phyloP scores from a whole-genome alignment of 92 coral and sea anemone genomes.

The Epizoanthus rinbou region DNA sequence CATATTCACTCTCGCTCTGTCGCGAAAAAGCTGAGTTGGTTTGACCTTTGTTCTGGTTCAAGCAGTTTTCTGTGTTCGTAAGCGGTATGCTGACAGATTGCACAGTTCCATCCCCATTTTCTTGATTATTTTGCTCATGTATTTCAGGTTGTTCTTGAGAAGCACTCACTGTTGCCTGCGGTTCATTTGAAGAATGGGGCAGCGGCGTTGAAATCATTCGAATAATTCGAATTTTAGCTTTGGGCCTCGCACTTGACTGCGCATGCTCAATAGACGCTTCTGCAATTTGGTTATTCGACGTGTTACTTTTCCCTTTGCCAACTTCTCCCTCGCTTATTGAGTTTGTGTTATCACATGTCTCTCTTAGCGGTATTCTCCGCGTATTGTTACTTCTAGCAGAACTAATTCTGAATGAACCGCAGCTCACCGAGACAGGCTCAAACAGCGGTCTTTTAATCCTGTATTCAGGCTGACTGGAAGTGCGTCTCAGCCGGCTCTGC shows the following conservation, averaged over 20 bases:
- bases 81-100: neutral
- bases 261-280: neutral
- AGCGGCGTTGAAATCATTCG: conserved; percentile 36
- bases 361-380: too few species aligned
- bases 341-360: too few species aligned
- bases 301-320: neutral
- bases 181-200: conserved; percentile 4
- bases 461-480: neutral
- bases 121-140: neutral
- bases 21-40: neutral
- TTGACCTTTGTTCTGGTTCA: neutral
- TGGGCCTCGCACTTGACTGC: neutral
- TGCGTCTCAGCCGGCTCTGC: neutral
- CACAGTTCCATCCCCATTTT: neutral
- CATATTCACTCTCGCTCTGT: neutral
- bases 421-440: conserved; percentile 35
- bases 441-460: conserved; percentile 4
- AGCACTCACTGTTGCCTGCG: neutral
- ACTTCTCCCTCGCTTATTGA: neutral
- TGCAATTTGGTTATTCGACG: too few species aligned
- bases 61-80: neutral
- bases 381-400: neutral
- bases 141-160: conserved; percentile 1
- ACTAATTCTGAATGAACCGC: conserved; percentile 3
- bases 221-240: conserved; percentile 9